Evolutionary conservation across 2,113 vertebrate genomes (phyloP).

Genomic region (Xiphophorus maculatus): DNA sequence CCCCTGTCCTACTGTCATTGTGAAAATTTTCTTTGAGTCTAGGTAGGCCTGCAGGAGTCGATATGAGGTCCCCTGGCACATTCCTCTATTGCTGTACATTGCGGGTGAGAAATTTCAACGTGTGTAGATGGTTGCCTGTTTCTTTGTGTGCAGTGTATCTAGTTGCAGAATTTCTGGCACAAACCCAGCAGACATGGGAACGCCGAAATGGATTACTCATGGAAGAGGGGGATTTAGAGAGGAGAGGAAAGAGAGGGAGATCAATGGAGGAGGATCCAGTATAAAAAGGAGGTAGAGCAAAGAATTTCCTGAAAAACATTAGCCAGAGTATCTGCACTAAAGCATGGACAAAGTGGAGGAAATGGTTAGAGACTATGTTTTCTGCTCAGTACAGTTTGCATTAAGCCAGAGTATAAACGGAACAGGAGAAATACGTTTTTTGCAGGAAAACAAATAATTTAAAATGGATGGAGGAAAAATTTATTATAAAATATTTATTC

Average conservation of each 20-base stretch:
- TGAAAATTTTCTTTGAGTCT: slow-evolving; percentile 33
- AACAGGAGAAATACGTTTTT: background rate
- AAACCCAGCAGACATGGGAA: slow-evolving; percentile 69
- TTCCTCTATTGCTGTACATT: slow-evolving; percentile 35
- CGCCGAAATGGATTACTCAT: slow-evolving; percentile 65
- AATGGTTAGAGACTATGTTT: slow-evolving; percentile 40
- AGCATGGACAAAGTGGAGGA: slow-evolving; percentile 6
- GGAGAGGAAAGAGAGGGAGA: slow-evolving; percentile 56
- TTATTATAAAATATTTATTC: too few relatives aligned
- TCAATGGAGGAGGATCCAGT: slow-evolving; percentile 58
- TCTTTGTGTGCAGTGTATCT: slow-evolving; percentile 33
- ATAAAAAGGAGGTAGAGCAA: slow-evolving; percentile 35
- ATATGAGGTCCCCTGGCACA: slow-evolving; percentile 47
- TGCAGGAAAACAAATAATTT: background rate
- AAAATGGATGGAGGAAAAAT: background rate
- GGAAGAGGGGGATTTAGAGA: slow-evolving; percentile 63
- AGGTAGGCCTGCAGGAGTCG: slow-evolving; percentile 25
- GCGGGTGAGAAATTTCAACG: slow-evolving; percentile 33
- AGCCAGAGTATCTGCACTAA: slow-evolving; percentile 24
- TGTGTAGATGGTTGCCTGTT: slow-evolving; percentile 23
- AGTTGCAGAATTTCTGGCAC: slow-evolving; percentile 60
- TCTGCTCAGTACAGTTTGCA: slow-evolving; percentile 39
- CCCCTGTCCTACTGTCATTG: slow-evolving; percentile 41
- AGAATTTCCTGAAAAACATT: slow-evolving; percentile 57
- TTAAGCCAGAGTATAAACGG: slow-evolving; percentile 4